These are phyloP conservation scores for Phrynocephalus vlangalii DNA, from an alignment of 2,797 vertebrate species.

Conservation along the genomic window DNA sequence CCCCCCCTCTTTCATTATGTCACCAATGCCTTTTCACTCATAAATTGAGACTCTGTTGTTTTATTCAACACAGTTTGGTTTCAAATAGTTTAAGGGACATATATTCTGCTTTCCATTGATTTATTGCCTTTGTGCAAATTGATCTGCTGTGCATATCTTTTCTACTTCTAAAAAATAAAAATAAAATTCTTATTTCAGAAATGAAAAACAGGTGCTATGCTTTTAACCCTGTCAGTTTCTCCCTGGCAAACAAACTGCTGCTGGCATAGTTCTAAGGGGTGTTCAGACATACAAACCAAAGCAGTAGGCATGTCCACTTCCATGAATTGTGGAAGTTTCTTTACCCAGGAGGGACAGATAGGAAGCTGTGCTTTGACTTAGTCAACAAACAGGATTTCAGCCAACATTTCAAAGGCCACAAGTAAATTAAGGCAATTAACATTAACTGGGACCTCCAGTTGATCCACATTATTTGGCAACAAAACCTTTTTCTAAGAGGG, in stretches of 20 bases:
- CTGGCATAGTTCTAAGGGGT: too few species aligned
- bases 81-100: neutral
- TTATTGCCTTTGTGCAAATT: neutral
- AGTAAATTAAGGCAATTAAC: neutral
- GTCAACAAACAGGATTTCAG: too few species aligned
- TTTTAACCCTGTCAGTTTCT: neutral
- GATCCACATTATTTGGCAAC: neutral
- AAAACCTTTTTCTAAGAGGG: neutral
- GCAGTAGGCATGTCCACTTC: too few species aligned
- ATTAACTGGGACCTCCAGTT: neutral
- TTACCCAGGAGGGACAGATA: too few species aligned
- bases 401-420: neutral
- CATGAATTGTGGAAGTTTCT: too few species aligned
- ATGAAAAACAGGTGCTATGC: neutral
- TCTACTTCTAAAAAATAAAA: neutral
- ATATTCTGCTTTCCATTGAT: neutral
- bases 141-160: neutral
- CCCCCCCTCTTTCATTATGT: neutral
- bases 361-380: too few species aligned
- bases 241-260: too few species aligned
- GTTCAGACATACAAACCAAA: too few species aligned
- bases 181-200: constrained; percentile 9
- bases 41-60: neutral
- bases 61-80: neutral
- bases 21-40: neutral